These are phyloP conservation scores for Mustela nigripes DNA, from an alignment of 2,113 vertebrate species.

Conservation along the genomic window DNA sequence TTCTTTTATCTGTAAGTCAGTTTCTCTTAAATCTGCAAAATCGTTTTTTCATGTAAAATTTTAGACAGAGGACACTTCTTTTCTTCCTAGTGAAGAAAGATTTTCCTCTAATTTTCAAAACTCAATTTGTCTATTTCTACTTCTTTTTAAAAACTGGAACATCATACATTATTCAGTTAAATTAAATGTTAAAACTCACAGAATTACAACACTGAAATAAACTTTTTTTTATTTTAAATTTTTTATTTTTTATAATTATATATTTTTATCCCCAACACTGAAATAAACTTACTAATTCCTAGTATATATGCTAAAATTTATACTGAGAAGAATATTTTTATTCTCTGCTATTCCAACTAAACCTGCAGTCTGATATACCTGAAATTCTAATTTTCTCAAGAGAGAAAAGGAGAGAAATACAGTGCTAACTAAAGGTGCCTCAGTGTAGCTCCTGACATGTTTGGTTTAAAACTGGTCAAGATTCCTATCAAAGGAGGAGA, in stretches of 20 bases:
- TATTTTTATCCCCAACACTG: not conserved
- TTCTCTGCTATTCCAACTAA: not conserved
- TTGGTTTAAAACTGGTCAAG: constrained; percentile 22
- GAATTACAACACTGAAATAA: constrained; percentile 10
- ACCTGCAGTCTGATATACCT: not conserved
- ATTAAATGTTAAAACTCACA: constrained; percentile 50
- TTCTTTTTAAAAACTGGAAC: constrained; percentile 34
- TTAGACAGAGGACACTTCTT: not conserved
- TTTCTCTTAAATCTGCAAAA: not conserved
- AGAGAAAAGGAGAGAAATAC: not conserved
- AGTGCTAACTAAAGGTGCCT: not conserved
- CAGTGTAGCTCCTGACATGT: not conserved
- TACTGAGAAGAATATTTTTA: not conserved
- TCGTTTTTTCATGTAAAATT: not conserved
- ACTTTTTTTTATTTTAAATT: not conserved
- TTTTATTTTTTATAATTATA: no score
- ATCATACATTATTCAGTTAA: not conserved
- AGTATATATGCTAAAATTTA: constrained; percentile 17
- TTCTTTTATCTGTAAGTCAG: not conserved
- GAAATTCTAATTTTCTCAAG: not conserved
- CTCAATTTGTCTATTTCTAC: not conserved
- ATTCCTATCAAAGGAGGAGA: not conserved
- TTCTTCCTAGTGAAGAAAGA: not conserved
- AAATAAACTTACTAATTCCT: constrained; percentile 37
- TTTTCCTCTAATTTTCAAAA: constrained; percentile 52